A percentile compares a stretch with the other conserved stretches of the same genome.
phyloP scores from a whole-genome alignment of 2,113 vertebrate genomes.

The Manacus vitellinus region DNA sequence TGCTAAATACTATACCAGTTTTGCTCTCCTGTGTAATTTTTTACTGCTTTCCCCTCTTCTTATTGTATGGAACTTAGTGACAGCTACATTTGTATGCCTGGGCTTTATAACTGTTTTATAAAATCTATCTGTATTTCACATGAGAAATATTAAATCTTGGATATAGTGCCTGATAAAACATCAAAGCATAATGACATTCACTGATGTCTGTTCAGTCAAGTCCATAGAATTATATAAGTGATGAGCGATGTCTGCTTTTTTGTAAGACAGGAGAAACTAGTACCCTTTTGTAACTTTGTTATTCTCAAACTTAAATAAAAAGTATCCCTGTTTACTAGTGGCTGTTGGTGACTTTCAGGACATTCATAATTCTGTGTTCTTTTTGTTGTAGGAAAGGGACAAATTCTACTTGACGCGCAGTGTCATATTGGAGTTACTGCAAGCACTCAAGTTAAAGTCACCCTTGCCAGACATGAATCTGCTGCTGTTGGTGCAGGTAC shows the following conservation, averaged over 20 bases:
- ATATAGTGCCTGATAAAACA: background rate
- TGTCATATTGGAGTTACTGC: slow-evolving; percentile 93
- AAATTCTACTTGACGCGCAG: slow-evolving; percentile 98
- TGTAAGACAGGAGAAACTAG: background rate
- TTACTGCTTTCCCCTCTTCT: background rate
- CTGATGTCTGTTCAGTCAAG: background rate
- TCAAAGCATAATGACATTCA: background rate
- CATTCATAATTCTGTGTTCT: background rate
- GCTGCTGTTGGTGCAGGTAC: slow-evolving; percentile 95
- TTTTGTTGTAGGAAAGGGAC: slow-evolving; percentile 89
- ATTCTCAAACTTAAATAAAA: background rate
- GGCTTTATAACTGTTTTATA: background rate
- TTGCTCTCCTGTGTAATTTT: background rate
- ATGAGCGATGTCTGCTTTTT: background rate
- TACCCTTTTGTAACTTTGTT: background rate
- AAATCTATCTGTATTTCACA: background rate
- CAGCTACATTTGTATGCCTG: background rate
- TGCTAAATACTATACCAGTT: background rate
- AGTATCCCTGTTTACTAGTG: background rate
- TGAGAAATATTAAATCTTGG: background rate
- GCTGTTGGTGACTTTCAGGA: background rate
- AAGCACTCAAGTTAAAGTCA: slow-evolving; percentile 97
- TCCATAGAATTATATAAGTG: background rate
- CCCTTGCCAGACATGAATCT: slow-evolving; percentile 95
- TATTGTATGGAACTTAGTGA: background rate